Conservation (phyloP, 1,140 invertebrate species). For the Arctopsyche grandis region DNA sequence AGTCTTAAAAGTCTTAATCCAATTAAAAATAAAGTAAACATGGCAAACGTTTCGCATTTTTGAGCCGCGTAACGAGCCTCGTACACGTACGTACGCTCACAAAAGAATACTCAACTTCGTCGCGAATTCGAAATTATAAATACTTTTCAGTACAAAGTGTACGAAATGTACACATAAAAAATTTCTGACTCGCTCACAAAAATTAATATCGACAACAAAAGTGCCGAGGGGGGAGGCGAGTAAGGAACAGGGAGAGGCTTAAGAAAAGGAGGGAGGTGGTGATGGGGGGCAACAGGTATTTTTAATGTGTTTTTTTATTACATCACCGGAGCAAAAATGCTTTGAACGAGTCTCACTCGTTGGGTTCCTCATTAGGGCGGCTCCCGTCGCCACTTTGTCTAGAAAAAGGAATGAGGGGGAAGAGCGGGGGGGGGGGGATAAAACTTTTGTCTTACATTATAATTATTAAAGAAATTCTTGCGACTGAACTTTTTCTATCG, state of each 20-base stretch:
- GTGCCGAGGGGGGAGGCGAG: neutral
- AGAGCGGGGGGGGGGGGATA: neutral
- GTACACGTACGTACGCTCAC: neutral
- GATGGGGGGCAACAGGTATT: constrained; percentile 42
- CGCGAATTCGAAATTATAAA: constrained; percentile 28
- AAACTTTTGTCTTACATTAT: constrained; percentile 50
- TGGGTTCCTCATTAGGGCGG: constrained; percentile 45
- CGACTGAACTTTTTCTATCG: constrained; percentile 27
- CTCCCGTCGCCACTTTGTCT: constrained; percentile 31
- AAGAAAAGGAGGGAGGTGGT: constrained; percentile 13
- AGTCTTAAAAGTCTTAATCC: constrained; percentile 30
- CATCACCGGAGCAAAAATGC: constrained; percentile 48
- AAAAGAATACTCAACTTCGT: constrained; percentile 5
- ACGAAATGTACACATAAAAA: neutral
- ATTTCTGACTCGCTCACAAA: constrained; percentile 1
- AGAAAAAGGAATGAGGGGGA: neutral
- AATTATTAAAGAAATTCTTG: constrained; percentile 50
- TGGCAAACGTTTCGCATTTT: constrained; percentile 1
- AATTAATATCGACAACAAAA: constrained; percentile 47
- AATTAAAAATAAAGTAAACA: constrained; percentile 41
- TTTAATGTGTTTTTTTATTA: constrained; percentile 52
- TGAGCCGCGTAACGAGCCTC: neutral
- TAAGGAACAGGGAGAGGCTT: neutral
- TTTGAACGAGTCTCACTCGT: constrained; percentile 42
- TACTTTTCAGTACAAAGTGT: constrained; percentile 27